phyloP scores from a whole-genome alignment of 2,888 invertebrate species.

The Morinoia aosen region DNA sequence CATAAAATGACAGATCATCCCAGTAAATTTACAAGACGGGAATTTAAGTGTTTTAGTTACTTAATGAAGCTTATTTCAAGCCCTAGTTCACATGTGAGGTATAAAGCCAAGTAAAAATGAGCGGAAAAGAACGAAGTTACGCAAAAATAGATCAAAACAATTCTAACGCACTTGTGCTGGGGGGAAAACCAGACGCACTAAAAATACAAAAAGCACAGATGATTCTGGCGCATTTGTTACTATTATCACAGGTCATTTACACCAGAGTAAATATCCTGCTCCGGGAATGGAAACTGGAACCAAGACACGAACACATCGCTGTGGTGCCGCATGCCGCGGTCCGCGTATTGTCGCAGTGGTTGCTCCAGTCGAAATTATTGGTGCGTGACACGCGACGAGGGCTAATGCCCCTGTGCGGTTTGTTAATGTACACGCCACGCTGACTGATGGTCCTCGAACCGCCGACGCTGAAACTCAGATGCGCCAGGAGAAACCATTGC shows the following conservation, averaged over 20 bases:
- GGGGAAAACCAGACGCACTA: background rate
- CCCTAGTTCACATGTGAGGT: too few relatives aligned
- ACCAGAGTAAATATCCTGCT: background rate
- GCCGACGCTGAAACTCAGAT: conserved; percentile 7
- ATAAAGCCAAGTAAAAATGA: too few relatives aligned
- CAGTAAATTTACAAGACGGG: background rate
- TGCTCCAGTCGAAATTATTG: background rate
- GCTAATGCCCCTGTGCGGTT: conserved; percentile 28
- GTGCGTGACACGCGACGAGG: background rate
- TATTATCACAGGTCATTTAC: background rate
- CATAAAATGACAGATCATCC: background rate
- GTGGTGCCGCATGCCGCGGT: background rate
- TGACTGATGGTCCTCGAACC: conserved; percentile 30
- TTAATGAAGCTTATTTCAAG: too few relatives aligned
- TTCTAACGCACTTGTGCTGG: background rate
- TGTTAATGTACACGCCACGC: conserved; percentile 32
- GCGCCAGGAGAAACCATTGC: background rate
- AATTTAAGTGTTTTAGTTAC: background rate
- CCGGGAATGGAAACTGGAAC: background rate
- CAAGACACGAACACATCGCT: background rate
- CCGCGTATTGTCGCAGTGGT: conserved; percentile 17
- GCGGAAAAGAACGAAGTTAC: background rate
- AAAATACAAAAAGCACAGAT: background rate
- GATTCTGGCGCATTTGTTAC: background rate
- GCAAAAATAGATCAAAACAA: background rate